Evolutionary conservation across 2,797 vertebrate species (phyloP), one percentile per base, ranked within the genome.

Genomic region (Saxicola maurus): DNA sequence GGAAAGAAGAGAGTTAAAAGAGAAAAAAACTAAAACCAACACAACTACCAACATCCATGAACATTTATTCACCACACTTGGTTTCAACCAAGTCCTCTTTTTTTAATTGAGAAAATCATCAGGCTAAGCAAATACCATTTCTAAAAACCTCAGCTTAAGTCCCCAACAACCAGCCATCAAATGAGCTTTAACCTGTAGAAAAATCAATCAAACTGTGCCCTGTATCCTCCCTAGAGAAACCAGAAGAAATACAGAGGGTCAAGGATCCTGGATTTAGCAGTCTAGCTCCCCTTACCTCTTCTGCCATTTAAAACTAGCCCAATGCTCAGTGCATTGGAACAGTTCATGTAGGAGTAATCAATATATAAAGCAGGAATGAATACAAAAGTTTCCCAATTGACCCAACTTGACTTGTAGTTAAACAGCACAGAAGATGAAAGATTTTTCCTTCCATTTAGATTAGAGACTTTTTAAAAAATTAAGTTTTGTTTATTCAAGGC

Each of bases 401-500:
- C 82, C 62, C 69, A 80, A 49, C 42, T 45, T 57, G 79, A 88
- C 85, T 82, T 2, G n/a, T 2, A 60, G 62, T 77, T 95, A 92
- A 89, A 93, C 2, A 89, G 31, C 56, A 75, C 6, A 51, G 13
- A 90, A 91, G 81, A 93, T 75, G 48, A 90, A 88, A 94, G 21
- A 35, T 77, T 75, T 59, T 91, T 90, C 91, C 93, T 96, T 90
- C 92, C 92, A 85, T 94, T 94, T 83, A 87, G 82, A 86, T 73
- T 92, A 94, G 75, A 91, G 82, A 57, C 35, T 91, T 94, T 90
- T 93, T 68, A 91, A 96, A 97, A 94, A 89, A 93, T 81, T 91
- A 94, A 93, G 65, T 94, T 85, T 93, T 97, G 96, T 96, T 97
- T 97, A 97, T 72, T 89, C 53, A 94, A 95, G 92, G 89, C 84